phyloP scores from a whole-genome alignment of 2,888 invertebrate species.

The Matsumyia berberina region DNA sequence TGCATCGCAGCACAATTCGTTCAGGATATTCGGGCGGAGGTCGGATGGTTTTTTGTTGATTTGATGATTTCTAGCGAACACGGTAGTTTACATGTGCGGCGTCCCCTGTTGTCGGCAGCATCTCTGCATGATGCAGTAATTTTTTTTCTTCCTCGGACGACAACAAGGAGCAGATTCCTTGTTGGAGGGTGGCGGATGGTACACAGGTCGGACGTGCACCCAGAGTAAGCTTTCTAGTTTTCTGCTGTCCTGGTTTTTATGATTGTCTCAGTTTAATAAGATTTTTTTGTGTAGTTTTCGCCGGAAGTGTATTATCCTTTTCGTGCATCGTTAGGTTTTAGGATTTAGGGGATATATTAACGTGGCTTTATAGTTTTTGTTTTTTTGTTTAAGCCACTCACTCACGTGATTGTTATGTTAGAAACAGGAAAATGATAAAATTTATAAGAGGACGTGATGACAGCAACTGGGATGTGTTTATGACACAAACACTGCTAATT shows the following conservation, averaged over 20 bases:
- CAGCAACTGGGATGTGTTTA: conserved; percentile 48
- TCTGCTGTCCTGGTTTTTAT: conserved; percentile 73
- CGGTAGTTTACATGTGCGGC: conserved; percentile 68
- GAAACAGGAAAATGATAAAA: conserved; percentile 28
- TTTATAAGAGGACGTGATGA: conserved; percentile 64
- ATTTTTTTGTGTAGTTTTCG: conserved; percentile 31
- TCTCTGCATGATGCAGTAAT: conserved; percentile 71
- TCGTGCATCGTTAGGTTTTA: conserved; percentile 54
- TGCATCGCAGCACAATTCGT: conserved; percentile 52
- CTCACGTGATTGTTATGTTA: conserved; percentile 63
- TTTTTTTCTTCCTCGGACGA: neutral
- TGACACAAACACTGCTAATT: conserved; percentile 55
- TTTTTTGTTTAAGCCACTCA: conserved; percentile 44
- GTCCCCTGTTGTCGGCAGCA: conserved; percentile 66
- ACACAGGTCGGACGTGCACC: conserved; percentile 45
- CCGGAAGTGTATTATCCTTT: conserved; percentile 55
- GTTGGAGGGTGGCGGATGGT: conserved; percentile 2
- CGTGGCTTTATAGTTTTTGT: neutral
- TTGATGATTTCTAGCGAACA: conserved; percentile 72
- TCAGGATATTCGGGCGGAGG: conserved; percentile 1
- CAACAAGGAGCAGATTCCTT: conserved; percentile 37
- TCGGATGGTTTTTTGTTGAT: conserved; percentile 58
- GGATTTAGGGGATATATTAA: conserved; percentile 57
- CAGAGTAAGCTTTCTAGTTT: conserved; percentile 58
- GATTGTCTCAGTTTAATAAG: conserved; percentile 72